Percentiles rank a stretch among this genome's conserved stretches.
Evolutionary conservation across 2,888 invertebrate genomes (phyloP).

Genomic region (Xylota sylvarum): DNA sequence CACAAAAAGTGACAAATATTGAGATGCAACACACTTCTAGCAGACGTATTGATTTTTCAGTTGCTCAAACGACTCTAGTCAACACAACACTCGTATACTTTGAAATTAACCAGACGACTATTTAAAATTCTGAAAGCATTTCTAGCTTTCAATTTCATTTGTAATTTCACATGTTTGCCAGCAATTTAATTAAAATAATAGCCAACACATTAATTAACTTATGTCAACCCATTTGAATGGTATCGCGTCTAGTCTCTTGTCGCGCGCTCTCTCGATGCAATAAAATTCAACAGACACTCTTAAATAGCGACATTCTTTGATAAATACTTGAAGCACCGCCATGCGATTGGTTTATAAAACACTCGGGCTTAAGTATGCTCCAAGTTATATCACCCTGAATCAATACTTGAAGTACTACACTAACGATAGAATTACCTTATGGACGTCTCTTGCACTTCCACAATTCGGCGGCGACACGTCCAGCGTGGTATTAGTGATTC

Average conservation of each 20-base stretch:
- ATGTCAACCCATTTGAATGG: neutral
- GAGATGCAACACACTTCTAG: neutral
- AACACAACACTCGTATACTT: neutral
- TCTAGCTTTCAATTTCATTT: constrained; percentile 8
- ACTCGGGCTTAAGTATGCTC: neutral
- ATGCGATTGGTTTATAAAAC: constrained; percentile 9
- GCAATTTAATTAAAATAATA: constrained; percentile 8
- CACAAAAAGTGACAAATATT: no score
- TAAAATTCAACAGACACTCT: constrained; percentile 2
- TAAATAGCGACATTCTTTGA: neutral
- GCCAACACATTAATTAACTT: constrained; percentile 21
- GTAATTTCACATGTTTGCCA: constrained; percentile 1
- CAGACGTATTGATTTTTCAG: neutral
- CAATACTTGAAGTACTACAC: constrained; percentile 3
- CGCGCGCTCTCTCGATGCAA: constrained; percentile 13
- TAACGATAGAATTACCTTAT: constrained; percentile 27
- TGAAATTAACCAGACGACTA: neutral
- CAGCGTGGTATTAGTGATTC: constrained; percentile 5
- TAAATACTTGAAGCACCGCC: neutral
- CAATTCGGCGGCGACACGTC: neutral
- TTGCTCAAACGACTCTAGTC: neutral
- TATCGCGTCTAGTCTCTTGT: constrained; percentile 5
- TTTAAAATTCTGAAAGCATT: neutral
- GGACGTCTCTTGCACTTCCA: constrained; percentile 27
- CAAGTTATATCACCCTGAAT: constrained; percentile 16